Percentiles rank a stretch among this genome's conserved stretches.
These are phyloP conservation scores for Electrona antarctica DNA, from an alignment of 2,113 vertebrate genomes.

Conservation along the genomic window DNA sequence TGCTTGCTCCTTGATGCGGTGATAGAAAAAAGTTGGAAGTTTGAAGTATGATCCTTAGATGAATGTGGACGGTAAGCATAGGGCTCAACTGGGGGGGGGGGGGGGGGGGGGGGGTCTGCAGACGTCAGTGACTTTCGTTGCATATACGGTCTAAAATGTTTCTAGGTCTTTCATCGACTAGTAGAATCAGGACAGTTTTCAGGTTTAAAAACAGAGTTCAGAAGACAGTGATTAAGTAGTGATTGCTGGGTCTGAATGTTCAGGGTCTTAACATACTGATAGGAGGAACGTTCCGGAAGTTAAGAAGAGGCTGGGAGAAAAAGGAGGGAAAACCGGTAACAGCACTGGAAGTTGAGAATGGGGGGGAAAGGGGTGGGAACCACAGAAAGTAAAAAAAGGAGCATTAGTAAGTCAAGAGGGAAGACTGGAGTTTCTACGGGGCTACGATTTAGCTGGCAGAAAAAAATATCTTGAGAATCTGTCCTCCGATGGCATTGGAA, in stretches of 20 bases:
- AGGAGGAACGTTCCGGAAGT: not conserved
- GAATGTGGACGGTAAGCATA: not conserved
- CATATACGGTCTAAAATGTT: no score
- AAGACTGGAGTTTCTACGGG: slow-evolving; percentile 66
- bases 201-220: no score
- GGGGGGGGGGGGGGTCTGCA: no score
- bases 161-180: no score
- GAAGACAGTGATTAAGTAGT: no score
- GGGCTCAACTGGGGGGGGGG: not conserved
- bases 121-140: no score
- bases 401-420: slow-evolving; percentile 50
- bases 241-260: not conserved
- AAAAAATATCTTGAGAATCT: slow-evolving; percentile 18
- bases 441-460: slow-evolving; percentile 35
- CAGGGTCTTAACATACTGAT: slow-evolving; percentile 46
- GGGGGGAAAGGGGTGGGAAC: not conserved
- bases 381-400: slow-evolving; percentile 22
- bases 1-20: no score
- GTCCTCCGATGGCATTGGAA: slow-evolving; percentile 20
- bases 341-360: not conserved
- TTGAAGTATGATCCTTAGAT: no score
- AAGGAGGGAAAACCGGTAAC: not conserved
- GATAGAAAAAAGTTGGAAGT: no score
- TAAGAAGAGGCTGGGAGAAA: not conserved
- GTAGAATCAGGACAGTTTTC: no score